Conservation (phyloP, 2,888 invertebrate genomes). For the Tortrix viridana region DNA sequence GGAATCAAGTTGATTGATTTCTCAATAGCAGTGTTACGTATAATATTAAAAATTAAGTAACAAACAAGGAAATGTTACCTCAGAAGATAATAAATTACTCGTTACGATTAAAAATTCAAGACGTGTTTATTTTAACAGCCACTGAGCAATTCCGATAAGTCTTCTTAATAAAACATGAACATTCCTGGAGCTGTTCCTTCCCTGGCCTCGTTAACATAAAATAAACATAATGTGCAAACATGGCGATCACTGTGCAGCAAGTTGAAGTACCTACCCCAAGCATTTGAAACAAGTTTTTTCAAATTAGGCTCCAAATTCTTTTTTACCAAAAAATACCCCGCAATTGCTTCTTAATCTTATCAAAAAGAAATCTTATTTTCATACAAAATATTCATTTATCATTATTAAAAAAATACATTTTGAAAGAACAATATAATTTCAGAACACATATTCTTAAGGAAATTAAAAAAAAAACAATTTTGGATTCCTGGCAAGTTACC, state of each 20-base stretch:
- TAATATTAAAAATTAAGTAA: background rate
- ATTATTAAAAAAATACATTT: too few relatives aligned
- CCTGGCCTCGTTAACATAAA: slow-evolving; percentile 28
- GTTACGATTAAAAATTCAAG: slow-evolving; percentile 28
- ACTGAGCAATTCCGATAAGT: slow-evolving; percentile 37
- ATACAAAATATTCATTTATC: too few relatives aligned
- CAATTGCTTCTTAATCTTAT: too few relatives aligned
- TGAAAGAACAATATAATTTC: too few relatives aligned
- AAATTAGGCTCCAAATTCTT: background rate
- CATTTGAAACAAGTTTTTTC: background rate
- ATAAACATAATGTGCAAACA: slow-evolving; percentile 36
- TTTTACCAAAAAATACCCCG: too few relatives aligned
- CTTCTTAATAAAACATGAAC: slow-evolving; percentile 37
- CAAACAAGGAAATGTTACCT: background rate
- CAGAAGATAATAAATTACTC: background rate
- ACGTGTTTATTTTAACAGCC: slow-evolving; percentile 37
- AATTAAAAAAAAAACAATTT: too few relatives aligned
- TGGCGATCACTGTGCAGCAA: background rate
- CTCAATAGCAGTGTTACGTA: too few relatives aligned
- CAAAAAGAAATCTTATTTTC: too few relatives aligned
- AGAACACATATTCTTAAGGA: too few relatives aligned
- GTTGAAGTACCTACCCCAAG: background rate
- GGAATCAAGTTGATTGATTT: too few relatives aligned
- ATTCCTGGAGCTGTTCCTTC: slow-evolving; percentile 22
- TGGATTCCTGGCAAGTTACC: too few relatives aligned